phyloP scores from a whole-genome alignment of 1,140 invertebrate genomes.

The Himalopsyche phryganea region DNA sequence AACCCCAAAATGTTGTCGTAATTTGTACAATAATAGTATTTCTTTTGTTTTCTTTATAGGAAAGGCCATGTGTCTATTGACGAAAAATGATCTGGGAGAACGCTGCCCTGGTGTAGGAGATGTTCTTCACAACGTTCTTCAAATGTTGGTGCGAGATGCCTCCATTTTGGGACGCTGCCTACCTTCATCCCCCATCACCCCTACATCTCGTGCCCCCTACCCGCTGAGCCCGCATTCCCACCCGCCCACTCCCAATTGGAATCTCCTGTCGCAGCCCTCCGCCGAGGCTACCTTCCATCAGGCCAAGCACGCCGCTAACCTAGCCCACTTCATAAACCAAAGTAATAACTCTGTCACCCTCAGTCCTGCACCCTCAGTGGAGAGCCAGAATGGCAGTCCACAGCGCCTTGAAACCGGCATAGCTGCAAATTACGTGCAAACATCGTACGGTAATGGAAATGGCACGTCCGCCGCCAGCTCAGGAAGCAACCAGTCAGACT shows the following conservation, averaged over 20 bases:
- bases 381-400: conserved; percentile 81
- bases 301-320: conserved; percentile 54
- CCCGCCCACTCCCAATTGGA: conserved; percentile 75
- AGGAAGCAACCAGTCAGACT: conserved; percentile 72
- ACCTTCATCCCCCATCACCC: conserved; percentile 80
- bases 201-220: conserved; percentile 75
- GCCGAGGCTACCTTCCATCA: conserved; percentile 62
- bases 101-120: conserved; percentile 89
- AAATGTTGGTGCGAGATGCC: conserved; percentile 79
- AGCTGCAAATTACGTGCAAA: conserved; percentile 75
- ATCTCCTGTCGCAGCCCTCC: conserved; percentile 54
- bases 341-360: conserved; percentile 83
- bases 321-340: conserved; percentile 65
- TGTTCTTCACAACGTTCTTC: conserved; percentile 88
- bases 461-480: conserved; percentile 43
- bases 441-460: conserved; percentile 47
- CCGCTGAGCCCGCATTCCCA: conserved; percentile 72
- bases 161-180: conserved; percentile 70
- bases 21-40: too few species aligned
- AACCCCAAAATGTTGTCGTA: too few species aligned
- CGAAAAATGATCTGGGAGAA: conserved; percentile 84
- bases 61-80: conserved; percentile 86
- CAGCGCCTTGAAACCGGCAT: conserved; percentile 76
- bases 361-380: conserved; percentile 83
- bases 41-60: conserved; percentile 55